Evolutionary conservation across 2,888 invertebrate species (phyloP).

Genomic region (Sinohyriopsis cumingii): DNA sequence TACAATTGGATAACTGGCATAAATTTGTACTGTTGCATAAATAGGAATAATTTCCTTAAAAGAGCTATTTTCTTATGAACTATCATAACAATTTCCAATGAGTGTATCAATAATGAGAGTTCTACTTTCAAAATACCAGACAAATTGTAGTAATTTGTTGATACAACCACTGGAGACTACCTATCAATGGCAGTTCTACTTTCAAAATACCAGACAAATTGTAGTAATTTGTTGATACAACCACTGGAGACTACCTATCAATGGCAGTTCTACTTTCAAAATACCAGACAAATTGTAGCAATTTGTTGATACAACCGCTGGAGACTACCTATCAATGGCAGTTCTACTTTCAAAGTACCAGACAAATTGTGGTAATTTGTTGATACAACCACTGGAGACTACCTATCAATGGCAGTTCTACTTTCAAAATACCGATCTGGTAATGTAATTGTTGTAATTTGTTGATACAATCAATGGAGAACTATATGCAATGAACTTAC

Average conservation of each 20-base stretch:
- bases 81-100: background rate
- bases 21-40: no score
- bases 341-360: no score
- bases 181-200: no score
- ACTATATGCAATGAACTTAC: constrained; percentile 74
- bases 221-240: background rate
- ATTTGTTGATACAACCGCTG: background rate
- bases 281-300: background rate
- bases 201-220: background rate
- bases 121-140: background rate
- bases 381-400: background rate
- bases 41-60: no score
- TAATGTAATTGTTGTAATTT: background rate
- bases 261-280: no score
- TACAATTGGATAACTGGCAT: no score
- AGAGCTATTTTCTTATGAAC: no score
- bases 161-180: background rate
- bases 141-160: background rate
- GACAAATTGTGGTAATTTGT: background rate
- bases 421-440: background rate
- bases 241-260: no score
- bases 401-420: no score
- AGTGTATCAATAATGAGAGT: background rate
- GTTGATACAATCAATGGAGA: background rate
- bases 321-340: background rate